Evolutionary conservation across 2,113 vertebrate species (phyloP), one percentile per base, ranked within the genome.

Genomic region (Ochotona curzoniae): DNA sequence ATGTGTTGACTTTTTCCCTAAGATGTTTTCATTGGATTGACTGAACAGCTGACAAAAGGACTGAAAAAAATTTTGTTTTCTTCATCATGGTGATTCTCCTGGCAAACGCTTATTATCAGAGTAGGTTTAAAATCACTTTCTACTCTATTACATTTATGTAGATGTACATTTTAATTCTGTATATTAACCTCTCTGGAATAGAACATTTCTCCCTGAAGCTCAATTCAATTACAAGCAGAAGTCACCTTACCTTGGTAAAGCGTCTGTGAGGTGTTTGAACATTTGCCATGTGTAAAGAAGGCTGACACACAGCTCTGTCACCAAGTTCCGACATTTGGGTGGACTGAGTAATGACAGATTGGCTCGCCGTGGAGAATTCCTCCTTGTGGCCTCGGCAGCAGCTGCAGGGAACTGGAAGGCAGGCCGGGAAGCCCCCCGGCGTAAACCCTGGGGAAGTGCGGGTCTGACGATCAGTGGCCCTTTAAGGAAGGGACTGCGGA

Each of bases 11-110:
- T 93, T 81, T 83, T 94, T 93, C 76, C 17, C 80, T 80, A 67
- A 94, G 90, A 90, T 83, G 69, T 49, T 63, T 94, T 90, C 79
- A 86, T 95, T 96, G 54, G 25, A 69, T 23, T 47, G 35, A 64
- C 71, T 93, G 67, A 28, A n/a, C 57, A 23, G 32, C 49, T 71
- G 44, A 60, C 84, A 85, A 89, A 76, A 54, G 79, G 11, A 23
- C n/a, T 51, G 83, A 60, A 7, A 79, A 51, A 35, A 60, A 88
- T 69, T 44, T 44, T 6, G 18, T 44, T 66, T 15, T 20, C 35
- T 73, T 69, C 57, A 20, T 51, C 57, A 7, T 30, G 63, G 38
- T n/a, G 28, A 73, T 93, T 63, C 57, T 93, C 61, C 44, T 51
- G 67, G 44, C 35, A 76, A 21, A 66, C 66, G 79, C 28, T 14